Percentiles rank a stretch among this genome's conserved stretches.
phyloP scores from a whole-genome alignment of 2,888 invertebrate genomes.

The Napeogenes inachia region DNA sequence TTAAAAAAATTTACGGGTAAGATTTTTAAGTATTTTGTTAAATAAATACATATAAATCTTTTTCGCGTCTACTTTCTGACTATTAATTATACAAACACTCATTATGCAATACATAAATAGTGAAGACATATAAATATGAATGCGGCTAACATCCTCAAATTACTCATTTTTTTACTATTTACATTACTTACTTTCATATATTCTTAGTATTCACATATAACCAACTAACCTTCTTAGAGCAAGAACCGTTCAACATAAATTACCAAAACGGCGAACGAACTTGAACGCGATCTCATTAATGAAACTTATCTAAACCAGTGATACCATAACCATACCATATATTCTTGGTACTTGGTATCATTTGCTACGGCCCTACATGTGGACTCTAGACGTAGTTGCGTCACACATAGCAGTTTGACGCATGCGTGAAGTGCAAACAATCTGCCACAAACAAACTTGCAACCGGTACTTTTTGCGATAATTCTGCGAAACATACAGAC shows the following conservation, averaged over 20 bases:
- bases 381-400: conserved; percentile 30
- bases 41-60: no score
- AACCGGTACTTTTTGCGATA: conserved; percentile 30
- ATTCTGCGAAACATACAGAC: conserved; percentile 26
- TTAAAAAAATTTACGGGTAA: no score
- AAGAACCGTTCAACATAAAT: not conserved
- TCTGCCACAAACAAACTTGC: conserved; percentile 35
- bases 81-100: no score
- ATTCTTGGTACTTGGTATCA: conserved; percentile 21
- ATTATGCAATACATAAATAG: no score
- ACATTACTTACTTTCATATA: no score
- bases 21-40: no score
- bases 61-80: no score
- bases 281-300: conserved; percentile 2
- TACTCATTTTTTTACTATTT: no score
- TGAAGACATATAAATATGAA: no score
- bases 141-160: no score
- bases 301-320: not conserved
- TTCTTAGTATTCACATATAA: no score
- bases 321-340: not conserved
- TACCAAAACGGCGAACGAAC: not conserved
- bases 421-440: conserved; percentile 37
- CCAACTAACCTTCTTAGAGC: no score
- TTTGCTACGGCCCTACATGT: conserved; percentile 23
- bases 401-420: conserved; percentile 38